Conservation (phyloP, 2,113 vertebrate species). For the Dryoscopus gambensis region DNA sequence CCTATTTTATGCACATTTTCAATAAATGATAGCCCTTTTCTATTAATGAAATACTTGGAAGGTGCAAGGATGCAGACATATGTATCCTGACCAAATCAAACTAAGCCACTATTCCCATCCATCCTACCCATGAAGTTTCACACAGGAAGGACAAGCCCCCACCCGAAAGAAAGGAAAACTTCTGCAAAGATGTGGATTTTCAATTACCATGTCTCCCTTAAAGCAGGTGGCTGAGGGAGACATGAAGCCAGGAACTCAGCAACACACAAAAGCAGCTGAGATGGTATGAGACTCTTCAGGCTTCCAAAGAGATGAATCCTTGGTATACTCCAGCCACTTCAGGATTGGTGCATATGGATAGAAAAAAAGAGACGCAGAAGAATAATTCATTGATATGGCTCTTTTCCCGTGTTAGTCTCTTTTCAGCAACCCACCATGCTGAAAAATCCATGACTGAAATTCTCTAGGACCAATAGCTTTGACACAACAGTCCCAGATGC, state of each 20-base stretch:
- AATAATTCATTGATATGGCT: background rate
- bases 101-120: background rate
- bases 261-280: background rate
- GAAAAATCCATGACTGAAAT: background rate
- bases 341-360: background rate
- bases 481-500: background rate
- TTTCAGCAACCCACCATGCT: background rate
- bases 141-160: background rate
- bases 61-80: background rate
- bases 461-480: background rate
- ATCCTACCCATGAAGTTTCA: background rate
- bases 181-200: background rate
- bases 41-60: background rate
- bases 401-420: background rate
- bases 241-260: background rate
- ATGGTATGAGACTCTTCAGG: background rate
- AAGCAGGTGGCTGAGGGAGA: background rate
- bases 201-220: background rate
- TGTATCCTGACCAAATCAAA: background rate
- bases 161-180: fast-evolving
- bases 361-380: background rate
- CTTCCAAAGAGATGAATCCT: background rate
- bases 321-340: background rate
- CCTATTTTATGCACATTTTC: background rate
- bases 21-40: background rate